These are phyloP conservation scores for Pantherophis vulpinus DNA, from an alignment of 2,797 vertebrate genomes.

Conservation along the genomic window DNA sequence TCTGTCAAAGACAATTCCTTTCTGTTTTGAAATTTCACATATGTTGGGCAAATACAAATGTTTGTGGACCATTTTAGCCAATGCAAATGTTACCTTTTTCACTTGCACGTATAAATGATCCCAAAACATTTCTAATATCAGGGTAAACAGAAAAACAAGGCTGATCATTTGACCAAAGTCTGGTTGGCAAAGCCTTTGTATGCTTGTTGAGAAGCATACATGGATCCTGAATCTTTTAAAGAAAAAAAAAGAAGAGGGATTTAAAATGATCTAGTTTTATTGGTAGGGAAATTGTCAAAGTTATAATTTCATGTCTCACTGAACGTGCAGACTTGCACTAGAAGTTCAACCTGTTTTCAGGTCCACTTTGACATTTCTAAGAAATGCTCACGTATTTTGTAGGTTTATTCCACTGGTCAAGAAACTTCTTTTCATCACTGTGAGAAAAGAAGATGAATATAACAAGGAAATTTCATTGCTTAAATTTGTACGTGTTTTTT, in stretches of 20 bases:
- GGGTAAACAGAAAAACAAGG: not conserved
- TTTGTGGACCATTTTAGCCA: conserved; percentile 24
- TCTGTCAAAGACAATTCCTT: conserved; percentile 43
- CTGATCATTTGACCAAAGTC: not conserved
- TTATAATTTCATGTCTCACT: not conserved
- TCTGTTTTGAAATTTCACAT: conserved; percentile 37
- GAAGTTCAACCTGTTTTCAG: not conserved
- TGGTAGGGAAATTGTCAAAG: not conserved
- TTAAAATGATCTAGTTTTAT: not conserved
- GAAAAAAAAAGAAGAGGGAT: not conserved
- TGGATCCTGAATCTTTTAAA: conserved; percentile 43
- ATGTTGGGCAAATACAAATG: conserved; percentile 39
- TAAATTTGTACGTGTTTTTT: not conserved
- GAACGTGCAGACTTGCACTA: not conserved
- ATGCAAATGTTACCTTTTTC: not conserved
- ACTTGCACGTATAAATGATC: not conserved
- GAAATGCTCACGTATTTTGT: not conserved
- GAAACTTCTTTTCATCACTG: not conserved
- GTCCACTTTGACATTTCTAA: not conserved
- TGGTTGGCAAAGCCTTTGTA: conserved; percentile 62
- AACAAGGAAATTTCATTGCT: not conserved
- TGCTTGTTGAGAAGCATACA: conserved; percentile 60
- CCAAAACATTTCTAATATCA: not conserved
- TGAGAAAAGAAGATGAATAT: not conserved
- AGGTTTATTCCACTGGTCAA: not conserved